These are phyloP conservation scores for Pipistrellus pygmaeus DNA, from an alignment of 2,797 vertebrate genomes.

Conservation along the genomic window DNA sequence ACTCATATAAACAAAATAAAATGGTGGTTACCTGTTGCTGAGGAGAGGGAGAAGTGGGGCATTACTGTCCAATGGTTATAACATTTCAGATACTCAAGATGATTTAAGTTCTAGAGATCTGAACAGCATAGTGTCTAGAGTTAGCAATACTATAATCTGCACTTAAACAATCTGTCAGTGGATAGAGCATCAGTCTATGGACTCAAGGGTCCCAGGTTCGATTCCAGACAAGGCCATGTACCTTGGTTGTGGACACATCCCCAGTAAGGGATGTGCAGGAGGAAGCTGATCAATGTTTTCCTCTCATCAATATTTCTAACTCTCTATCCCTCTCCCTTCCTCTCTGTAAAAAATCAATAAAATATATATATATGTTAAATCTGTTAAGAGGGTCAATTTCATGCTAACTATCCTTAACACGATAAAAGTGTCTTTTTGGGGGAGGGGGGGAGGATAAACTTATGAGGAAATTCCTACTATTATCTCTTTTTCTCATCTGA, in stretches of 20 bases:
- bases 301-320: too few relatives aligned
- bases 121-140: background rate
- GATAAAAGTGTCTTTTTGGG: background rate
- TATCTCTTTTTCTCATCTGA: conserved; percentile 8
- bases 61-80: background rate
- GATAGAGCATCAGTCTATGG: too few relatives aligned
- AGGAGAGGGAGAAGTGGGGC: background rate
- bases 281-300: too few relatives aligned
- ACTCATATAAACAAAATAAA: background rate
- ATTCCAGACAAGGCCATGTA: too few relatives aligned
- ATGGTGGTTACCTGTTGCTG: background rate
- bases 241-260: too few relatives aligned
- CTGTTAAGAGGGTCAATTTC: background rate
- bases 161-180: background rate
- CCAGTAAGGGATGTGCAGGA: too few relatives aligned
- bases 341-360: too few relatives aligned
- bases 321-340: too few relatives aligned
- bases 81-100: background rate
- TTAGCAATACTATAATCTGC: background rate
- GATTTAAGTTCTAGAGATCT: background rate
- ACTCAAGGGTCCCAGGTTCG: too few relatives aligned
- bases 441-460: background rate
- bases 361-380: background rate
- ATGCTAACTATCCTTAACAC: background rate
- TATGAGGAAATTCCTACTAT: background rate